Evolutionary conservation across 23 tunicate genomes (phyloP), one percentile per base, ranked within the genome.

Genomic region (Styela plicata): DNA sequence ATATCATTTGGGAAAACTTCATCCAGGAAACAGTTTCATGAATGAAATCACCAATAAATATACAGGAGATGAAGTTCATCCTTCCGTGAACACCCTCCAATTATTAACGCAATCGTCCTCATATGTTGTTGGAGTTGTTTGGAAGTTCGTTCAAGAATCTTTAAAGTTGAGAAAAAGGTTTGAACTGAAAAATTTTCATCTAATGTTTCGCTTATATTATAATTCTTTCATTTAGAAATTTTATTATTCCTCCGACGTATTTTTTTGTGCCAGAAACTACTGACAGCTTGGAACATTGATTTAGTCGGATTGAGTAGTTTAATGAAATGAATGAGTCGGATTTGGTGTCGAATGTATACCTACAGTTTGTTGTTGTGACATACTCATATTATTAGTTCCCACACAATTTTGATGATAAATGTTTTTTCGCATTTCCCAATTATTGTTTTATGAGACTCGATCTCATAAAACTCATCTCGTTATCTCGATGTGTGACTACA

Each of bases 121-220:
- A 27, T 67, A 67, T 29, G 31, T 24, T 18, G 71, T 67, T 16
- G 22, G 22, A 22, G 22, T 67, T 29, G 31, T 67, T 25, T 67
- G 71, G 71, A 67, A 67, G 22, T 67, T 67, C 24, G 71, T 67
- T 0, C 71, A 67, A 29, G 31, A 67, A 27, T 67, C 31, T 22
- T 22, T 67, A 24, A 19, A 67, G 71, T 16, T 67, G 22, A 22
- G 71, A 25, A 67, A 67, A 67, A 27, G 71, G 71, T 1, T 1
- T 18, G 20, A 20, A 24, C 17, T 21, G 24, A 16, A 29, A 23
- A 31, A 68, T 31, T 16, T 68, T 18, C n/a, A 29, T 68, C n/a
- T 13, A 24, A 68, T 13, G 27, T 24, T 68, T 16, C 73, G 20
- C 20, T 13, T 68, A 31, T 29, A 21, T 68, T 68, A 29, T 31